These are phyloP conservation scores for Pheosia tremula DNA, from an alignment of 2,888 invertebrate species.

Conservation along the genomic window DNA sequence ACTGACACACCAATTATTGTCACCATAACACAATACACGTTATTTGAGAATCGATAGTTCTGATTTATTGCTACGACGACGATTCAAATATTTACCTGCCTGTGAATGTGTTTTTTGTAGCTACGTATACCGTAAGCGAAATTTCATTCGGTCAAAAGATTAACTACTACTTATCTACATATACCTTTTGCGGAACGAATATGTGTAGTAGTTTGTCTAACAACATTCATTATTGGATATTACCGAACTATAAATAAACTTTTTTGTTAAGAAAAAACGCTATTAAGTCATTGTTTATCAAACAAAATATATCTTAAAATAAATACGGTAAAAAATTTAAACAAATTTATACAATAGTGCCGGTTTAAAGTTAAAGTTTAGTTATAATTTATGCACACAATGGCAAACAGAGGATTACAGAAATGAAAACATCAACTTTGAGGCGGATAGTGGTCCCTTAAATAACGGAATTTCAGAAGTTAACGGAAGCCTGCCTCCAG, in stretches of 20 bases:
- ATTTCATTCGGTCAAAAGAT: not conserved
- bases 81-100: not conserved
- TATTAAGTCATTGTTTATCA: too few relatives aligned
- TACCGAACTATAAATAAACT: too few relatives aligned
- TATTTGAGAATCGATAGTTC: constrained; percentile 41
- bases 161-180: too few relatives aligned
- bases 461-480: constrained; percentile 31
- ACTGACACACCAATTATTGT: constrained; percentile 71
- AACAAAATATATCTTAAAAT: too few relatives aligned
- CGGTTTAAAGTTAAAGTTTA: not conserved
- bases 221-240: too few relatives aligned
- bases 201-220: too few relatives aligned
- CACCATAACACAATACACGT: constrained; percentile 58
- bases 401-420: constrained; percentile 6
- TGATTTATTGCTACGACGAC: constrained; percentile 20
- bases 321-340: too few relatives aligned
- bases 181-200: too few relatives aligned
- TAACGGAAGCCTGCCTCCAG: constrained; percentile 30
- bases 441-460: constrained; percentile 16
- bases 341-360: too few relatives aligned
- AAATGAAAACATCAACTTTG: constrained; percentile 15
- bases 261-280: too few relatives aligned
- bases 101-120: not conserved
- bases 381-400: not conserved
- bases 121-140: not conserved